Percentiles rank a stretch among this genome's conserved stretches.
These are phyloP conservation scores for Euura lappo DNA, from an alignment of 1,140 invertebrate genomes.

Conservation along the genomic window DNA sequence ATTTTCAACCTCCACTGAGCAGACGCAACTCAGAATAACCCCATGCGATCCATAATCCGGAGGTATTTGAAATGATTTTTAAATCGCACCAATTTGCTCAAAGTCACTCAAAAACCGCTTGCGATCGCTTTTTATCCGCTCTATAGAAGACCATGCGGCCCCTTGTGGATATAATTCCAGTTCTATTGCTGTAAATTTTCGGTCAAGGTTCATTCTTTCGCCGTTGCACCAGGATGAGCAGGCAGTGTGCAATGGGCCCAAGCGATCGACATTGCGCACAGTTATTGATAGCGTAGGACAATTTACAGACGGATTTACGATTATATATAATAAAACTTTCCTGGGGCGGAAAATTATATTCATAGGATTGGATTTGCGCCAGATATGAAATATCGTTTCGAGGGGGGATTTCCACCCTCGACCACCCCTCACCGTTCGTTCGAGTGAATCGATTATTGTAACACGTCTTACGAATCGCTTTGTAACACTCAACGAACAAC, in stretches of 20 bases:
- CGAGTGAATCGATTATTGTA: slow-evolving; percentile 17
- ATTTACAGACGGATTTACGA: slow-evolving; percentile 60
- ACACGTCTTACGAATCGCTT: not conserved
- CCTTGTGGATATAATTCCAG: not conserved
- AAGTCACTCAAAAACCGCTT: no score
- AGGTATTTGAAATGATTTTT: no score
- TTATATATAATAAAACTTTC: slow-evolving; percentile 60
- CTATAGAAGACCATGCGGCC: no score
- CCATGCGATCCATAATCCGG: no score
- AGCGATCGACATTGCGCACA: slow-evolving; percentile 13
- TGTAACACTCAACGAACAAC: not conserved
- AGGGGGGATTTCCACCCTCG: not conserved
- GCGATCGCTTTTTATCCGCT: no score
- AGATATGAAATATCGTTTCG: slow-evolving; percentile 55
- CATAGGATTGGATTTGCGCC: slow-evolving; percentile 59
- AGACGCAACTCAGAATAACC: no score
- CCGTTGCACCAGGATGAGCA: no score
- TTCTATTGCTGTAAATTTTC: no score
- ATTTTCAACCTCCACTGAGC: no score
- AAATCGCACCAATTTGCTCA: no score
- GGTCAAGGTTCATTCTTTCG: no score
- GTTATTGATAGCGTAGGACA: slow-evolving; percentile 54
- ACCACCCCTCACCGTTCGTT: slow-evolving; percentile 10
- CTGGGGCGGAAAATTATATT: slow-evolving; percentile 59
- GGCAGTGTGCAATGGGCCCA: not conserved